phyloP scores from a whole-genome alignment of 2,113 vertebrate species.

The Nothocercus julius region DNA sequence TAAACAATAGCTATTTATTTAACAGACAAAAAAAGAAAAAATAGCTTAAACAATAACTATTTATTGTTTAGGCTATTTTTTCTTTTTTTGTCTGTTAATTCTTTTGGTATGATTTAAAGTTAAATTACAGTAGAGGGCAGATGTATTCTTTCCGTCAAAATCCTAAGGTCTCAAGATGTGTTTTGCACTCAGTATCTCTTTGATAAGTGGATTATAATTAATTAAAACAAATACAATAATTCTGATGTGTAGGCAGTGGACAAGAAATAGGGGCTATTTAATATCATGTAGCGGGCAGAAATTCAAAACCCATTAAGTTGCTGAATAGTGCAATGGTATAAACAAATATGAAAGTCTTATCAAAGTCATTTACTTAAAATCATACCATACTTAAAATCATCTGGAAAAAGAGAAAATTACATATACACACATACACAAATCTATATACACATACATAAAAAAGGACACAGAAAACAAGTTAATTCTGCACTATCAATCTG shows the following conservation, averaged over 20 bases:
- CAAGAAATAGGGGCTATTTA: slow-evolving; percentile 75
- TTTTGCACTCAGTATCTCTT: slow-evolving; percentile 41
- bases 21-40: too few species aligned
- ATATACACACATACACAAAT: too few species aligned
- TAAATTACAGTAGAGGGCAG: not conserved
- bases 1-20: not conserved
- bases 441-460: not conserved
- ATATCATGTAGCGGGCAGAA: slow-evolving; percentile 70
- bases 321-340: slow-evolving; percentile 48
- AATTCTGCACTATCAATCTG: not conserved
- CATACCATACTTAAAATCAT: slow-evolving; percentile 34
- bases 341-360: slow-evolving; percentile 67
- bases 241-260: slow-evolving; percentile 68
- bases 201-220: slow-evolving; percentile 70
- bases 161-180: slow-evolving; percentile 3
- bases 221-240: slow-evolving; percentile 23
- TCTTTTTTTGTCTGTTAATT: not conserved
- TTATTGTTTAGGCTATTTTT: not conserved
- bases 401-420: not conserved
- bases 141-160: slow-evolving; percentile 24
- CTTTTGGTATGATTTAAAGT: not conserved
- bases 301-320: slow-evolving; percentile 72
- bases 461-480: not conserved
- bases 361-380: slow-evolving; percentile 60
- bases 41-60: not conserved